These are phyloP conservation scores for Plutella xylostella DNA, from an alignment of 2,888 invertebrate species.

Conservation along the genomic window DNA sequence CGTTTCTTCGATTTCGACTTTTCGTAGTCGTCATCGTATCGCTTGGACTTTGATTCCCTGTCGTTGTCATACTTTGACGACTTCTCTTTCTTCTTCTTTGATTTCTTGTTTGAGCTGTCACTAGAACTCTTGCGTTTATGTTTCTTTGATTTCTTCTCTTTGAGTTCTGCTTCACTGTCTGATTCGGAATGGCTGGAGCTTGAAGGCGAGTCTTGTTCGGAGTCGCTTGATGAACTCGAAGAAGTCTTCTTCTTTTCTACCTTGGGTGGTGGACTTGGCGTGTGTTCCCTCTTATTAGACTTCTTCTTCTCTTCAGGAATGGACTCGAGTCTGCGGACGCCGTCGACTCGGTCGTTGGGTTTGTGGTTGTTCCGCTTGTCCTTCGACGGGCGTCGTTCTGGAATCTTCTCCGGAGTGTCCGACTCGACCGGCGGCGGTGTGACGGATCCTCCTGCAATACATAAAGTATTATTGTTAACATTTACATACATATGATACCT, in stretches of 20 bases:
- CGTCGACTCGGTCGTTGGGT: constrained; percentile 33
- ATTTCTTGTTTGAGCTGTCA: constrained; percentile 38
- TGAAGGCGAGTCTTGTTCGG: constrained; percentile 45
- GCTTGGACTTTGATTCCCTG: neutral
- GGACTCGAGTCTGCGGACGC: constrained; percentile 35
- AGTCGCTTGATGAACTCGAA: constrained; percentile 45
- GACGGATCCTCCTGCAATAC: constrained; percentile 42
- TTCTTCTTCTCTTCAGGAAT: constrained; percentile 45
- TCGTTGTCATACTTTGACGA: constrained; percentile 21
- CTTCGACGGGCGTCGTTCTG: constrained; percentile 39
- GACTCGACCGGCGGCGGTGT: constrained; percentile 47
- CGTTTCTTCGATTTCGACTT: neutral
- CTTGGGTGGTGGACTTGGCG: constrained; percentile 52
- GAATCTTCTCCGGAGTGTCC: constrained; percentile 47
- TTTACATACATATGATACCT: no score
- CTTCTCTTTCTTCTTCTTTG: constrained; percentile 38
- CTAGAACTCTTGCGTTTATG: constrained; percentile 45
- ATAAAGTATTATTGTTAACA: no score
- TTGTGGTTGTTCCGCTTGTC: constrained; percentile 46
- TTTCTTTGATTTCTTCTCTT: constrained; percentile 31
- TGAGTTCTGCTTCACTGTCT: constrained; percentile 29
- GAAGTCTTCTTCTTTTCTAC: constrained; percentile 48
- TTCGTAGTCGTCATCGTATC: constrained; percentile 4
- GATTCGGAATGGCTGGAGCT: constrained; percentile 35
- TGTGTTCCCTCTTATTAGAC: constrained; percentile 37